These are phyloP conservation scores for Fratercula arctica DNA, from an alignment of 2,797 vertebrate species.

Conservation along the genomic window DNA sequence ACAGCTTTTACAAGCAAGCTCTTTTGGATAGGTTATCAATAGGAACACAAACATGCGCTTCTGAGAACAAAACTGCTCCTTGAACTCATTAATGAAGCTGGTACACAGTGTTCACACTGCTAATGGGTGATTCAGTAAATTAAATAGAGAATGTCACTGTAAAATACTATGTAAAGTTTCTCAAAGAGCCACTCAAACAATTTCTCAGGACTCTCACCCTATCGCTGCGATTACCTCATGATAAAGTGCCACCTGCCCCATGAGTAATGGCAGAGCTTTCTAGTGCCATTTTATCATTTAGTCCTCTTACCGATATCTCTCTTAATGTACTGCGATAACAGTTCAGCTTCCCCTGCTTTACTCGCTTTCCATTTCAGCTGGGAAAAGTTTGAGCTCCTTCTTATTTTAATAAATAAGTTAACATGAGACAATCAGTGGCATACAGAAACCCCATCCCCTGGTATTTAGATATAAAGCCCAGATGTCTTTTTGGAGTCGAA, in stretches of 20 bases:
- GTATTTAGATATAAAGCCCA: slow-evolving; percentile 10
- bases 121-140: slow-evolving; percentile 11
- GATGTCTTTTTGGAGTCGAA: slow-evolving; percentile 50
- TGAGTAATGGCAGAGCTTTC: not conserved
- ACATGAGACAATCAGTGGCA: not conserved
- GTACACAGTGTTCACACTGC: not conserved
- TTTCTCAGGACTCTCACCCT: not conserved
- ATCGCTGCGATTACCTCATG: not conserved
- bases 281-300: not conserved
- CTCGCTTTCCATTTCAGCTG: not conserved
- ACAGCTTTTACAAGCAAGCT: not conserved
- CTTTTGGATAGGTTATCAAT: not conserved
- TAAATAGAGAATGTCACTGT: not conserved
- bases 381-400: not conserved
- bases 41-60: not conserved
- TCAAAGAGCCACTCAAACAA: not conserved
- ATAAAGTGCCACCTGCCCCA: slow-evolving; percentile 32
- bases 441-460: not conserved
- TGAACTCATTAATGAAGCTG: not conserved
- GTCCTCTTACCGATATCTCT: not conserved
- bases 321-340: not conserved
- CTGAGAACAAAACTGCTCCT: not conserved
- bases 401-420: not conserved
- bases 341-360: not conserved
- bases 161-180: not conserved